These are phyloP conservation scores for Drosophila pruinosa DNA, from an alignment of 1,140 invertebrate species.

Conservation along the genomic window DNA sequence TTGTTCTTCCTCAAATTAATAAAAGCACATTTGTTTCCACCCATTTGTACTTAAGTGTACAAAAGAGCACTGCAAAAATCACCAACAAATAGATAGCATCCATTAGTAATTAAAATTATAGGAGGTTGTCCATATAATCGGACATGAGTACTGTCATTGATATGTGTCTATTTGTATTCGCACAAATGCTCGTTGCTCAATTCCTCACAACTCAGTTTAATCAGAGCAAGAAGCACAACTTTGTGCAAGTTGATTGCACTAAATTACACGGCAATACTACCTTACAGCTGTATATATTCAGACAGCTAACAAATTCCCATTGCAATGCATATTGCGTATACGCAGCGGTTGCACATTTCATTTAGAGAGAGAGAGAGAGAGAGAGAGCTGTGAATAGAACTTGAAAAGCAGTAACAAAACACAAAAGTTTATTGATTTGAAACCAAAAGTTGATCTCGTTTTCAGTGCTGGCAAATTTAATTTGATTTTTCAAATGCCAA, in stretches of 20 bases:
- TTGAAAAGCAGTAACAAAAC: constrained; percentile 13
- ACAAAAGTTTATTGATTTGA: constrained; percentile 63
- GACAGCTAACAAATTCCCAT: constrained; percentile 8
- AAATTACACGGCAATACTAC: background rate
- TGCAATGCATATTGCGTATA: constrained; percentile 45
- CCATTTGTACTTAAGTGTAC: no score
- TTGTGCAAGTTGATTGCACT: background rate
- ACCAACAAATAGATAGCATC: no score
- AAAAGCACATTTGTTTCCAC: no score
- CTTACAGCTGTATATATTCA: background rate
- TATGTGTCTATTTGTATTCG: no score
- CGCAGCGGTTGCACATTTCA: constrained; percentile 34
- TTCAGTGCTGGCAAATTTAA: constrained; percentile 44
- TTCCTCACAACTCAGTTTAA: background rate
- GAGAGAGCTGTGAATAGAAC: background rate
- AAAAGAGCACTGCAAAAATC: no score
- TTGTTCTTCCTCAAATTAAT: no score
- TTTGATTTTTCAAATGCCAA: constrained; percentile 63
- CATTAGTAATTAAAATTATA: no score
- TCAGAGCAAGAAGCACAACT: background rate
- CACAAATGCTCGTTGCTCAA: background rate
- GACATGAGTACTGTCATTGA: no score
- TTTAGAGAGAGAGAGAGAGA: background rate
- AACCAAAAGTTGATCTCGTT: constrained; percentile 60
- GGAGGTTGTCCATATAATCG: no score